Percentiles rank a stretch among this genome's conserved stretches.
Evolutionary conservation across 2,113 vertebrate species (phyloP).

Genomic region (Grammomys surdaster): DNA sequence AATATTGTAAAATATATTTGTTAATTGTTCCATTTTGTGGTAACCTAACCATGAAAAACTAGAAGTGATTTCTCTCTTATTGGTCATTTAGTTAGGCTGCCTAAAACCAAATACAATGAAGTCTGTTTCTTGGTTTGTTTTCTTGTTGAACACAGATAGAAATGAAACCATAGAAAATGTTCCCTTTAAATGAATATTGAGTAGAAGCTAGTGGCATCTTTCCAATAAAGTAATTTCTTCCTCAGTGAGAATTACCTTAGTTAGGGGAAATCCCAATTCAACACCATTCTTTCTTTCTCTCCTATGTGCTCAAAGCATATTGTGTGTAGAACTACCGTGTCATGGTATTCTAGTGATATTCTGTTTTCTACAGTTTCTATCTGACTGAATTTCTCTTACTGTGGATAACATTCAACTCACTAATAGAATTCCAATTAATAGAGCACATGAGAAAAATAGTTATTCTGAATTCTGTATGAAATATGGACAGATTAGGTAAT

Average conservation of each 20-base stretch:
- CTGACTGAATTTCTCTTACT: slow-evolving; percentile 75
- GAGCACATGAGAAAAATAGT: slow-evolving; percentile 45
- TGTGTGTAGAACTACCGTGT: slow-evolving; percentile 35
- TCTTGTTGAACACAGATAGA: slow-evolving; percentile 61
- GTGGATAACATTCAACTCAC: slow-evolving; percentile 65
- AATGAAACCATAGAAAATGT: slow-evolving; percentile 71
- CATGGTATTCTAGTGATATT: slow-evolving; percentile 45
- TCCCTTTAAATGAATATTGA: slow-evolving; percentile 72
- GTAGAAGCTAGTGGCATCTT: slow-evolving; percentile 68
- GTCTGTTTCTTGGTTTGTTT: slow-evolving; percentile 55
- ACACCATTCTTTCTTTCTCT: slow-evolving; percentile 40
- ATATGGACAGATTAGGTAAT: slow-evolving; percentile 7
- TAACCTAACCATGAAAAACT: slow-evolving; percentile 68
- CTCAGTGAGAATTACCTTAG: slow-evolving; percentile 51
- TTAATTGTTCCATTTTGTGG: slow-evolving; percentile 65
- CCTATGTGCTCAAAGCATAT: slow-evolving; percentile 63
- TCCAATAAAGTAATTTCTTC: slow-evolving; percentile 72
- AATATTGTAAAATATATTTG: slow-evolving; percentile 37
- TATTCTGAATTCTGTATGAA: slow-evolving; percentile 48
- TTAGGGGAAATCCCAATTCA: slow-evolving; percentile 59
- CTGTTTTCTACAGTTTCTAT: slow-evolving; percentile 65
- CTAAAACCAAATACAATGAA: slow-evolving; percentile 55
- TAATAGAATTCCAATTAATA: slow-evolving; percentile 60
- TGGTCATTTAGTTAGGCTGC: slow-evolving; percentile 63
- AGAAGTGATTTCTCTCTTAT: slow-evolving; percentile 51